A percentile compares a stretch with the other conserved stretches of the same genome.
Conservation (phyloP, 2,888 invertebrate genomes). For the Protophormia terraenovae region DNA sequence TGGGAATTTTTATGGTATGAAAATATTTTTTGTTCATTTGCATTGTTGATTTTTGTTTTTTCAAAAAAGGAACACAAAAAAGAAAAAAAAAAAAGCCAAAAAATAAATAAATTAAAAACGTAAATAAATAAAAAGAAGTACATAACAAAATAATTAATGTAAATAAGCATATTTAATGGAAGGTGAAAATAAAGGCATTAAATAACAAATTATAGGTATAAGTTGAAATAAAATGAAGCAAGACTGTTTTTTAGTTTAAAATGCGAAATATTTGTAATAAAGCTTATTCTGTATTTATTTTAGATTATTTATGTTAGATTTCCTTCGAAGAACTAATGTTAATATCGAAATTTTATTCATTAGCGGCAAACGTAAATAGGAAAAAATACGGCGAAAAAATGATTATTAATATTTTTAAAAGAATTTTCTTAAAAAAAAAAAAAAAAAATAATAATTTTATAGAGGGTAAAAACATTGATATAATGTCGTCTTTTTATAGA, state of each 20-base stretch:
- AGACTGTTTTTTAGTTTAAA: slow-evolving; percentile 18
- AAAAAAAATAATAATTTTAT: too few relatives aligned
- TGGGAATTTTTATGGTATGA: not conserved
- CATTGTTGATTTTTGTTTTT: slow-evolving; percentile 26
- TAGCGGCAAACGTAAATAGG: too few relatives aligned
- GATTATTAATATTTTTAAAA: too few relatives aligned
- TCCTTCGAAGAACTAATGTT: too few relatives aligned
- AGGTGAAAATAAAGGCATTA: slow-evolving; percentile 56
- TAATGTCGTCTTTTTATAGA: too few relatives aligned
- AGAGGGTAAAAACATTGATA: too few relatives aligned
- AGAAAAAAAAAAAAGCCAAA: slow-evolving; percentile 70
- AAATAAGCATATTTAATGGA: slow-evolving; percentile 29
- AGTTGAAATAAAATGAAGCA: slow-evolving; percentile 67
- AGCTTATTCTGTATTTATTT: too few relatives aligned
- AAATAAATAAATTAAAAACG: slow-evolving; percentile 69
- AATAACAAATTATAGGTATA: not conserved
- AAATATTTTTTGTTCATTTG: slow-evolving; percentile 25
- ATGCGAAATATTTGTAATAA: not conserved
- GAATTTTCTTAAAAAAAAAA: too few relatives aligned
- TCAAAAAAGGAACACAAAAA: slow-evolving; percentile 33
- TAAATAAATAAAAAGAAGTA: slow-evolving; percentile 46
- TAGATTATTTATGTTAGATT: too few relatives aligned
- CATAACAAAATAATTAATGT: slow-evolving; percentile 6
- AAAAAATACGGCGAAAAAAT: too few relatives aligned
- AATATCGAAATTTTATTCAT: too few relatives aligned